Evolutionary conservation across 2,888 invertebrate genomes (phyloP).

Genomic region (Drosophila atroscutellata): DNA sequence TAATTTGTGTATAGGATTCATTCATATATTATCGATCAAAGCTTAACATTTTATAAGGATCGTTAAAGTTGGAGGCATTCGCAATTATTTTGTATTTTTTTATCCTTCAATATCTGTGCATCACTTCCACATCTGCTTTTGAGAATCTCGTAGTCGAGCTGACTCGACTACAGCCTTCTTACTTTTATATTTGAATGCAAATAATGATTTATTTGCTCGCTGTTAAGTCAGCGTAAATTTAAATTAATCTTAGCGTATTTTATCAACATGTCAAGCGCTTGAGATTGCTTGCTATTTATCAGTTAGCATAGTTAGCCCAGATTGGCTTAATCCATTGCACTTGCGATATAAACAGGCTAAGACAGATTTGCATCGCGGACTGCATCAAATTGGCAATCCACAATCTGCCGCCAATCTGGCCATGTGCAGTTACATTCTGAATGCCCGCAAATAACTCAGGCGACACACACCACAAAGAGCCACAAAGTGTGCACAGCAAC

Average conservation of each 20-base stretch:
- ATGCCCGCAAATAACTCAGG: conserved; percentile 26
- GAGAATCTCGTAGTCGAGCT: background rate
- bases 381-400: background rate
- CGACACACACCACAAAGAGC: conserved; percentile 5
- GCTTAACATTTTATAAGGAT: background rate
- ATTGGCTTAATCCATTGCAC: background rate
- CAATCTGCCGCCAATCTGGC: background rate
- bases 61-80: background rate
- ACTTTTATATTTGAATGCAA: background rate
- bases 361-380: conserved; percentile 1
- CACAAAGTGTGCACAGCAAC: conserved; percentile 1
- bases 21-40: background rate
- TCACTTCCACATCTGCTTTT: too few species aligned
- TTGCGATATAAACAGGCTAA: background rate
- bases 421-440: conserved; percentile 24
- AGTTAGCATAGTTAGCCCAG: background rate
- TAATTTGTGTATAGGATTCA: background rate
- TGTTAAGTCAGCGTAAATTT: background rate
- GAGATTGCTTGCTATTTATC: background rate
- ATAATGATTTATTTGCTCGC: background rate
- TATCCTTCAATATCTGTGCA: too few species aligned
- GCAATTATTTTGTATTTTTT: too few species aligned
- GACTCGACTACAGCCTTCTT: background rate
- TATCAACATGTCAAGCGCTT: background rate
- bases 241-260: background rate